These are phyloP conservation scores for Cotesia chilonis DNA, from an alignment of 1,140 invertebrate species.

Conservation along the genomic window DNA sequence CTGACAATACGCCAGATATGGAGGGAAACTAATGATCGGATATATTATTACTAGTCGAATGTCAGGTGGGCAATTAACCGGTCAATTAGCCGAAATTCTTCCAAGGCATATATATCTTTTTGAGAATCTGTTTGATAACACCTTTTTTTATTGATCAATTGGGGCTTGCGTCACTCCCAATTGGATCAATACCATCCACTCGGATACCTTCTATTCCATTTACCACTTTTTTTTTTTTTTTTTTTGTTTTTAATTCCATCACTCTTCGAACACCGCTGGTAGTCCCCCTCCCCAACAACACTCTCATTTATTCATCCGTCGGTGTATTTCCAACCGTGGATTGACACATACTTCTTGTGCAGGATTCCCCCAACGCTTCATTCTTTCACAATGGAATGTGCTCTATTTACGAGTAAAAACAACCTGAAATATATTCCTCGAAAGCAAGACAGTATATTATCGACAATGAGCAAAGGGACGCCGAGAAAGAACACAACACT, in stretches of 20 bases:
- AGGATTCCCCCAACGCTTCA: slow-evolving; percentile 4
- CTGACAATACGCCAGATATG: too few species aligned
- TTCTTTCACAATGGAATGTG: slow-evolving; percentile 7
- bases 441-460: too few species aligned
- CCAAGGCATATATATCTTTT: too few species aligned
- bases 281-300: neutral
- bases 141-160: slow-evolving; percentile 11
- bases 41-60: too few species aligned
- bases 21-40: too few species aligned
- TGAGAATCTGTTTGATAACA: neutral
- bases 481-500: too few species aligned
- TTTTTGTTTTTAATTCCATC: neutral
- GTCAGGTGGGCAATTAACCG: too few species aligned
- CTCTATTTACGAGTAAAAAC: neutral
- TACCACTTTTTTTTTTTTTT: neutral
- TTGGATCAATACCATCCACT: slow-evolving; percentile 6
- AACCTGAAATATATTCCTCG: too few species aligned
- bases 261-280: neutral
- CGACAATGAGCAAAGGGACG: too few species aligned
- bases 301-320: slow-evolving; percentile 16
- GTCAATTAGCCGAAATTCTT: too few species aligned
- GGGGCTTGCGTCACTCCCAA: slow-evolving; percentile 10
- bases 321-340: slow-evolving; percentile 13
- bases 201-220: neutral
- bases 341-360: slow-evolving; percentile 10